These are phyloP conservation scores for Caranx ignobilis DNA, from an alignment of 2,113 vertebrate genomes.

Conservation along the genomic window DNA sequence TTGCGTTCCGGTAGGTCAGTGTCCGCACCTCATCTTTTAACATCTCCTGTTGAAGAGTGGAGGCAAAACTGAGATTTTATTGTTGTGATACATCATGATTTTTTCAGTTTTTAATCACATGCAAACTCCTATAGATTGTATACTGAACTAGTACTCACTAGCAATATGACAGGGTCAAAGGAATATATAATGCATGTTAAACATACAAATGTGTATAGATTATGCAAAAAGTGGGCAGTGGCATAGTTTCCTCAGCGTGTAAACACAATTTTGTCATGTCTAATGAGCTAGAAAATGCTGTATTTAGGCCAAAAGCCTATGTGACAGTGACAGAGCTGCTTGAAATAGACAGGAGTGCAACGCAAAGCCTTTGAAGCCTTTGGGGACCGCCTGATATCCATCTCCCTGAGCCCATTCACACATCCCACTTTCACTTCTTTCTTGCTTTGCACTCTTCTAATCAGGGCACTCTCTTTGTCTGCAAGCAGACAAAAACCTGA, in stretches of 20 bases:
- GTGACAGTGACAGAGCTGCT: constrained; percentile 58
- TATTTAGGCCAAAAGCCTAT: constrained; percentile 69
- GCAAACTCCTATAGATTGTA: neutral
- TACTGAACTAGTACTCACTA: neutral
- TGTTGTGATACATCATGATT: neutral
- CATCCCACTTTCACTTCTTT: constrained; percentile 61
- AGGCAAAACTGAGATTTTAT: neutral
- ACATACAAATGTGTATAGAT: neutral
- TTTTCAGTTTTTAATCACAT: neutral
- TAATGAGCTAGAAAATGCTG: constrained; percentile 14
- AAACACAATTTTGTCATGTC: neutral
- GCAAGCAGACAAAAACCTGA: constrained; percentile 72
- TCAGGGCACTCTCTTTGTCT: constrained; percentile 71
- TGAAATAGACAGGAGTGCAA: constrained; percentile 77
- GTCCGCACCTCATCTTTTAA: constrained; percentile 97
- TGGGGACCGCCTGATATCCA: constrained; percentile 70
- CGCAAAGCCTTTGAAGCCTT: constrained; percentile 63
- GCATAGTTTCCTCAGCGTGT: neutral
- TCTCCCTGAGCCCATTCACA: constrained; percentile 71
- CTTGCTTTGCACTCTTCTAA: constrained; percentile 54
- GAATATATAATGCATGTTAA: constrained; percentile 10
- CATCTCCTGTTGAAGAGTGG: constrained; percentile 89
- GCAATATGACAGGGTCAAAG: neutral
- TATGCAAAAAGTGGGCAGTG: neutral
- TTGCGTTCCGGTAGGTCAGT: constrained; percentile 96